Percentiles rank a stretch among this genome's conserved stretches.
Conservation (phyloP, 2,888 invertebrate species). For the Agriotes lineatus region DNA sequence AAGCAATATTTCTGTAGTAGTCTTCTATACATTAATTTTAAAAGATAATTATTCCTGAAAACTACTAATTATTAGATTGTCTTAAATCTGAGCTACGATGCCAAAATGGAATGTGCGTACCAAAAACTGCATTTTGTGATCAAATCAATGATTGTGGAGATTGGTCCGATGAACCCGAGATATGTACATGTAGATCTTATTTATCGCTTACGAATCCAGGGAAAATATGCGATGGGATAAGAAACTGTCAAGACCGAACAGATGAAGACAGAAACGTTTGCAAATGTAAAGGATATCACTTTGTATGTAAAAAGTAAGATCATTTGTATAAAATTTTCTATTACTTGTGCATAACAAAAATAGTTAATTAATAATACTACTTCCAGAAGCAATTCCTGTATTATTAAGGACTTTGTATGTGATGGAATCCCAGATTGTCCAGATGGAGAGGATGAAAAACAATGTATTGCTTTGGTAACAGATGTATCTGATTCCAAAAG, state of each 20-base stretch:
- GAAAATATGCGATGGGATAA: slow-evolving; percentile 80
- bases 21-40: too few species aligned
- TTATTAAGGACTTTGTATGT: slow-evolving; percentile 81
- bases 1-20: too few species aligned
- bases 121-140: slow-evolving; percentile 78
- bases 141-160: slow-evolving; percentile 78
- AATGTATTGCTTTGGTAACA: slow-evolving; percentile 71
- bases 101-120: slow-evolving; percentile 75
- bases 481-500: not conserved
- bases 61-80: slow-evolving; percentile 71
- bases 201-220: slow-evolving; percentile 76
- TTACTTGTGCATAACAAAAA: not conserved
- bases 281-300: slow-evolving; percentile 70
- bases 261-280: slow-evolving; percentile 80
- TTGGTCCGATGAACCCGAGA: slow-evolving; percentile 77
- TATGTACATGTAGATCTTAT: slow-evolving; percentile 76
- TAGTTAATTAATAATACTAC: too few species aligned
- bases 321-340: not conserved
- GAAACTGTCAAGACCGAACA: slow-evolving; percentile 82
- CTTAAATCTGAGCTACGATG: slow-evolving; percentile 75
- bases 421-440: slow-evolving; percentile 82
- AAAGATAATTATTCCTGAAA: too few species aligned
- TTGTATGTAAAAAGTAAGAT: slow-evolving; percentile 68
- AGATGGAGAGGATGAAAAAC: slow-evolving; percentile 78
- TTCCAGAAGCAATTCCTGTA: slow-evolving; percentile 70